Base-by-base conservation (phyloP, 2,113 vertebrate species). In the Tachycineta bicolor region DNA sequence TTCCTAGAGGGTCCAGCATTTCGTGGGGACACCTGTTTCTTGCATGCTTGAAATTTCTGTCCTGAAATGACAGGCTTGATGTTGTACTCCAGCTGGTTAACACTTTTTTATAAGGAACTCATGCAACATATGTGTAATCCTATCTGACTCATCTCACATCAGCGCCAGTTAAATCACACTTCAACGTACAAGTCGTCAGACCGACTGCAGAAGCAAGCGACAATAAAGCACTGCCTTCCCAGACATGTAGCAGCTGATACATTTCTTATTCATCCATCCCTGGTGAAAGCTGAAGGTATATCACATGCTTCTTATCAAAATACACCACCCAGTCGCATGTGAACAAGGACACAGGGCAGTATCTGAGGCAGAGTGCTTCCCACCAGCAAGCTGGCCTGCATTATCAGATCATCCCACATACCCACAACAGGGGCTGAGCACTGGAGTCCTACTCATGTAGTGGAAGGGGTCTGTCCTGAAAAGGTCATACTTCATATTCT, bases 21-120 rank as follows among this genome's bases (percentile, higher is more conserved):
- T 97, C 85, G 60, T 76, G 91, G 74, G 64, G 84, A 79, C 93
- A 97, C 83, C 94, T 97, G 98, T 97, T 94, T 50, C 33, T 85
- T 84, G 43, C 75, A 83, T 87, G 70, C 78, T 87, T 96, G 81
- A 91, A 67, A 94, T 90, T 88, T 94, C 95, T 84, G 75, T 71
- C 90, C 92, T 94, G 87, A 97, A 88, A 79, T 89, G 91, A 93
- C 71, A 95, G 90, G 74, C 74, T 94, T 37, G 6, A 60, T 64
- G 46, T 91, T 15, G 19, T 77, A 53, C 56, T 74, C 90, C 53
- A 73, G 77, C 85, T 91, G 74, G 46, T 58, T 75, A 89, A 55
- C 58, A 43, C 76, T 75, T 83, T 94, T 83, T 74, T 79, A 60
- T 80, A 76, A 65, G 44, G 78, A 87, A 94, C 68, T 73, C 8